Evolutionary conservation across 2,113 vertebrate genomes (phyloP).

Genomic region (Pantherophis guttatus): DNA sequence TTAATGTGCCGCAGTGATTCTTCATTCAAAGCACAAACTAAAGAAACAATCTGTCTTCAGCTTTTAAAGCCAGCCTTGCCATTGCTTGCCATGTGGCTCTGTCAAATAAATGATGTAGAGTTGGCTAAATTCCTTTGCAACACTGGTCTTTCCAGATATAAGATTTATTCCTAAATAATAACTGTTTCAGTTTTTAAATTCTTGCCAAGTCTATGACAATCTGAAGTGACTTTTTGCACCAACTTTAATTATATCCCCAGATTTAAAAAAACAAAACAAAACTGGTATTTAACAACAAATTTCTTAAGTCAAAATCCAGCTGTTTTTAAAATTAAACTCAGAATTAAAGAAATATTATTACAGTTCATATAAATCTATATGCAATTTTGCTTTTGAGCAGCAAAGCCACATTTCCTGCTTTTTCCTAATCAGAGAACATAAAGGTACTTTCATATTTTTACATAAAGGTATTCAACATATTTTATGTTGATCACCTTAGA

Average conservation of each 20-base stretch:
- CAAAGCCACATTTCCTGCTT: background rate
- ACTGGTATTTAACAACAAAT: background rate
- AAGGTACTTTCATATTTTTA: too few relatives aligned
- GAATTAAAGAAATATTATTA: background rate
- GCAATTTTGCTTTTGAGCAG: background rate
- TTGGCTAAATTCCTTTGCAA: conserved; percentile 16
- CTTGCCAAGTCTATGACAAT: background rate
- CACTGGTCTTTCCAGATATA: background rate
- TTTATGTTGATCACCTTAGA: background rate
- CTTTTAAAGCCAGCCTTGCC: conserved; percentile 16
- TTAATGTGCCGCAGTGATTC: background rate
- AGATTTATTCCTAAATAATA: conserved; percentile 12
- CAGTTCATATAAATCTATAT: background rate
- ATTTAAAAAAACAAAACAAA: background rate
- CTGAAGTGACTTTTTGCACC: background rate
- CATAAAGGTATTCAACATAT: too few relatives aligned
- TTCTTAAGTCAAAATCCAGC: conserved; percentile 17
- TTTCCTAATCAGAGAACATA: background rate
- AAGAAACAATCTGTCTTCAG: conserved; percentile 24
- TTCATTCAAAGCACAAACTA: conserved; percentile 20
- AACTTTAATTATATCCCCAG: background rate
- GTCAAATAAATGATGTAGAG: conserved; percentile 24
- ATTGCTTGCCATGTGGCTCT: conserved; percentile 15
- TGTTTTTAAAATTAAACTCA: background rate
- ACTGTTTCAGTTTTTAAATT: background rate